Evolutionary conservation across 2,113 vertebrate genomes (phyloP), one percentile per base, ranked within the genome.

Genomic region (Chloroceryle aenea): DNA sequence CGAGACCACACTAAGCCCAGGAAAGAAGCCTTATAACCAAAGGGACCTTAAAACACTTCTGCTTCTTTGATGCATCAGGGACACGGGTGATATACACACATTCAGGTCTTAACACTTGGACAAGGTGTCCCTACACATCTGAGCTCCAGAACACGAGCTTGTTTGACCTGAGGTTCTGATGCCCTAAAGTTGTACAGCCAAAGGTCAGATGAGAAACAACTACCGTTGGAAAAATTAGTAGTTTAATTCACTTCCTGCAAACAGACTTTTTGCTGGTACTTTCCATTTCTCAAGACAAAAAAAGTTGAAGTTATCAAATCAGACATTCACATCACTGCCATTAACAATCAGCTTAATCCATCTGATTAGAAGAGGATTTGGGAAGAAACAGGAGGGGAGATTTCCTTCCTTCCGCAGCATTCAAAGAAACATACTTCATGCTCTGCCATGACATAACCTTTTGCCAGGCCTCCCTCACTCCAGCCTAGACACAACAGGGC

Each of bases 41-140:
- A 5, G 8, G 2, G 2, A 12, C 8, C 32, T 74, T 66, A 42
- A 84, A 87, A 77, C 12, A 55, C 26, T 6, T 32, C 11, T 1
- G 1, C 50, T 76, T 66, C 55, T 25, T 21, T 34, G 4, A 29
- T 45, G 34, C 17, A 32, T 40, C 11, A 68, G 10, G 8, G n/a
- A 50, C 2, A 3, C 1, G 3, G 63, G 22, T 26, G 6, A 34
- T 12, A 3, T 30, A 50, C 36, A 23, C 0, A 0, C 18, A 6
- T 36, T 13, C 23, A 2, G 10, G 12, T 12, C 29, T 62, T 67
- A 90, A 55, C 14, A 50, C 23, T 11, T 71, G 42, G 23, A 48
- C 7, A 22, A 29, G 10, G 18, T 22, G 20, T 72, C 48, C 32
- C 45, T 45, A 50, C 7, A 14, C 36, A 58, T 50, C n/a, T 36